Conservation (phyloP, 2,888 invertebrate genomes). For the Holacanthella duospinosa region DNA sequence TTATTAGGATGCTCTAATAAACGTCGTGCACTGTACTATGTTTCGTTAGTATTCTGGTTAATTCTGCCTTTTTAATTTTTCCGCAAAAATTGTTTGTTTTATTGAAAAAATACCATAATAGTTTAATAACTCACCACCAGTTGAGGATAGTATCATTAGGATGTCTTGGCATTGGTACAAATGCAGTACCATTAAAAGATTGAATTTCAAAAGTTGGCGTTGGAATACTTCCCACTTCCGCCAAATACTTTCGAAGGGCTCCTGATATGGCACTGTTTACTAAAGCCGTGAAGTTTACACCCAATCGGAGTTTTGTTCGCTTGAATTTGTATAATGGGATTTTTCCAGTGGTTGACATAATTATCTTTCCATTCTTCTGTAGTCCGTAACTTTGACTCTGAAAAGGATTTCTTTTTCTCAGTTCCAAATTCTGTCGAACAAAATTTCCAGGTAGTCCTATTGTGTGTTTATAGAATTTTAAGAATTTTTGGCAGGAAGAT, state of each 20-base stretch:
- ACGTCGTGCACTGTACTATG: too few species aligned
- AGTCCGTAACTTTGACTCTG: neutral
- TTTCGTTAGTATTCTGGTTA: too few species aligned
- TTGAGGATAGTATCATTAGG: neutral
- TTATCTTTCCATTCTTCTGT: too few species aligned
- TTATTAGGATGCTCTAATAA: too few species aligned
- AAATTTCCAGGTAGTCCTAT: neutral
- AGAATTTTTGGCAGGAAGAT: neutral
- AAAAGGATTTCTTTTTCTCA: neutral
- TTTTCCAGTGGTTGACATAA: neutral
- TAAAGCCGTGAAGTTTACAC: neutral
- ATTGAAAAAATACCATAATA: too few species aligned
- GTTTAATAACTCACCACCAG: conserved; percentile 5
- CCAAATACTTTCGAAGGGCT: neutral
- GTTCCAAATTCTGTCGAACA: neutral
- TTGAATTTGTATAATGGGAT: neutral
- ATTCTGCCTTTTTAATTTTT: neutral
- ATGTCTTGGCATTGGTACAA: conserved; percentile 4
- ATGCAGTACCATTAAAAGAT: neutral
- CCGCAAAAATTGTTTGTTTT: neutral
- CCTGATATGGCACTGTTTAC: neutral
- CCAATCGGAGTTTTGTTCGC: neutral
- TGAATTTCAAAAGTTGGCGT: neutral
- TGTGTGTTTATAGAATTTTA: neutral
- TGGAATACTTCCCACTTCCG: neutral